Evolutionary conservation across 2,888 invertebrate species (phyloP).

Genomic region (Embidobia sp.): DNA sequence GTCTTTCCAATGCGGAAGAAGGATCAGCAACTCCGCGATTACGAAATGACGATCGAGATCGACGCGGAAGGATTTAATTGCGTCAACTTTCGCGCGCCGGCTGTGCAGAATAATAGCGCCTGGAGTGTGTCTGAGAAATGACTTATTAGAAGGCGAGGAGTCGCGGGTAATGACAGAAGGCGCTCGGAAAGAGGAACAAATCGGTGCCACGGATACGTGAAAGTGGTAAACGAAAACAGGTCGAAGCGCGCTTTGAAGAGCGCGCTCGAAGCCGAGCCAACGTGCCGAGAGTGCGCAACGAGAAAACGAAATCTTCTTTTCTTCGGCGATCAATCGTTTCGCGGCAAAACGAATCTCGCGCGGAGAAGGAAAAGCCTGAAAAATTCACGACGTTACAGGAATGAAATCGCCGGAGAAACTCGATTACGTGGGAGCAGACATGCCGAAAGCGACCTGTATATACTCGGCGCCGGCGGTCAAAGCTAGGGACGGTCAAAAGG

Average conservation of each 20-base stretch:
- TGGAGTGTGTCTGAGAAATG: background rate
- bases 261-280: slow-evolving; percentile 27
- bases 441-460: slow-evolving; percentile 42
- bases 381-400: slow-evolving; percentile 63
- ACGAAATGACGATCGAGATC: slow-evolving; percentile 22
- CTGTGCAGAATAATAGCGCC: slow-evolving; percentile 14
- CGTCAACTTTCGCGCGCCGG: slow-evolving; percentile 14
- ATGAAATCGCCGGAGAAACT: slow-evolving; percentile 61
- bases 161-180: slow-evolving; percentile 10
- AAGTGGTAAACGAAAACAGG: slow-evolving; percentile 63
- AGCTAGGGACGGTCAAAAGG: slow-evolving; percentile 53
- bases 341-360: slow-evolving; percentile 60
- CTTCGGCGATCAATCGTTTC: slow-evolving; percentile 65
- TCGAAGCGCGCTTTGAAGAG: slow-evolving; percentile 56
- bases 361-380: slow-evolving; percentile 51
- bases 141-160: slow-evolving; percentile 20
- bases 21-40: background rate
- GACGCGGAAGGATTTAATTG: slow-evolving; percentile 19
- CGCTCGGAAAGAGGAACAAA: slow-evolving; percentile 51
- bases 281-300: slow-evolving; percentile 63
- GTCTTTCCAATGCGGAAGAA: too few species aligned
- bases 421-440: slow-evolving; percentile 55
- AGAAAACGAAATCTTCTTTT: slow-evolving; percentile 63
- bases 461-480: slow-evolving; percentile 38
- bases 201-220: slow-evolving; percentile 61